Percentiles rank a stretch among this genome's conserved stretches.
These are phyloP conservation scores for Pelosia muscerda DNA, from an alignment of 2,888 invertebrate genomes.

Conservation along the genomic window DNA sequence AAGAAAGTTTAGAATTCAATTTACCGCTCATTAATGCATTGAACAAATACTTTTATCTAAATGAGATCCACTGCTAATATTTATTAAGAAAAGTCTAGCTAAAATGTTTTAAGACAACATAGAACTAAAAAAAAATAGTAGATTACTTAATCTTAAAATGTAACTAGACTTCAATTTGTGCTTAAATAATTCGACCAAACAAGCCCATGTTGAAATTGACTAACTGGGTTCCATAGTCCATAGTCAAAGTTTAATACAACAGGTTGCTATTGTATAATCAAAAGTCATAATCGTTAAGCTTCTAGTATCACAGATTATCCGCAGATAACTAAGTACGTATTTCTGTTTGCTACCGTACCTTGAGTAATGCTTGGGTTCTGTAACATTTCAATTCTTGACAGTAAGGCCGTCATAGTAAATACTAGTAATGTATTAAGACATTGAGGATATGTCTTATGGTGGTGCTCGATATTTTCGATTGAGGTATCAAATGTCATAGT, in stretches of 20 bases:
- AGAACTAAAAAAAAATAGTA: no score
- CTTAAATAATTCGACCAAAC: no score
- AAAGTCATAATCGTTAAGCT: constrained; percentile 58
- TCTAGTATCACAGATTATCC: constrained; percentile 52
- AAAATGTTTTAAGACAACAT: not conserved
- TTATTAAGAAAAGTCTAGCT: not conserved
- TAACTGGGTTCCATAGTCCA: constrained; percentile 36
- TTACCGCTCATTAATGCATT: not conserved
- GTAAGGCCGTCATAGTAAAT: constrained; percentile 10
- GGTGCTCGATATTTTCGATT: not conserved
- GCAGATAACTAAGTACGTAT: constrained; percentile 53
- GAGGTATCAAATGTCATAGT: not conserved
- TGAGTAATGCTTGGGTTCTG: constrained; percentile 30
- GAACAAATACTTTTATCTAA: not conserved
- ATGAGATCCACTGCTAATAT: no score
- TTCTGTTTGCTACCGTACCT: constrained; percentile 40
- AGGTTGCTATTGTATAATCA: constrained; percentile 48
- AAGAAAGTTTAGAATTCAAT: not conserved
- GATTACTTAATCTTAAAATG: not conserved
- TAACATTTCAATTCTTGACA: constrained; percentile 43
- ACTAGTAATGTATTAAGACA: not conserved
- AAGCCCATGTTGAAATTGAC: constrained; percentile 36
- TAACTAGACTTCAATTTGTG: not conserved
- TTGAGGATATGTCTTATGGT: not conserved
- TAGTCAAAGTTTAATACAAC: constrained; percentile 40